phyloP scores from a whole-genome alignment of 2,888 invertebrate genomes.

The Alcis repandata region DNA sequence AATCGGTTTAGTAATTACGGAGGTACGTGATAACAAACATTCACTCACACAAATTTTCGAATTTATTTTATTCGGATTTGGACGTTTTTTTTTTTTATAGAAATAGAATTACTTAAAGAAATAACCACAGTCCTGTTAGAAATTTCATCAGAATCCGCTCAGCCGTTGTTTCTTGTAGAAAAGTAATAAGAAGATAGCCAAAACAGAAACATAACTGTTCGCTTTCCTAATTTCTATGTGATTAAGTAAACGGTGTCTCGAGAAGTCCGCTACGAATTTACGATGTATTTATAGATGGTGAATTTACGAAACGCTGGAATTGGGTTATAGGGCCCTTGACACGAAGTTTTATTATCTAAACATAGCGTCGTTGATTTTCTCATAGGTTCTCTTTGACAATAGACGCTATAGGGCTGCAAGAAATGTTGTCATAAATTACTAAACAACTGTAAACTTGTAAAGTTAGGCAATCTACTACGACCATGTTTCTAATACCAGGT shows the following conservation, averaged over 20 bases:
- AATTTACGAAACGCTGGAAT: slow-evolving; percentile 63
- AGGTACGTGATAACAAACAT: no score
- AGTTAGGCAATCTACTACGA: neutral
- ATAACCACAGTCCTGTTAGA: no score
- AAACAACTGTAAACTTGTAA: neutral
- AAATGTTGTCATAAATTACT: neutral
- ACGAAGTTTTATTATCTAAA: slow-evolving; percentile 48
- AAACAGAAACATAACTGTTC: neutral
- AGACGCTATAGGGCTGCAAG: neutral
- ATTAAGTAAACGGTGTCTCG: neutral
- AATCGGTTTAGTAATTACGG: no score
- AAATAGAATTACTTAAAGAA: no score
- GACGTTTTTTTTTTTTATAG: no score
- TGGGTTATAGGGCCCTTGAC: slow-evolving; percentile 76
- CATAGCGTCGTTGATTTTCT: slow-evolving; percentile 27
- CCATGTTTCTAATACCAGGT: neutral
- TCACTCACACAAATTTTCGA: no score
- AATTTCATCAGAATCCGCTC: neutral
- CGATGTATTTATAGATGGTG: slow-evolving; percentile 52
- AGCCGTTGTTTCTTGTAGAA: neutral
- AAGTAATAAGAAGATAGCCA: neutral
- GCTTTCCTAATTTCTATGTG: neutral
- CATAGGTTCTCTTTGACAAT: slow-evolving; percentile 27
- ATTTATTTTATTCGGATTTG: no score
- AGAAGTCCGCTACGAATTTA: slow-evolving; percentile 6